phyloP scores from a whole-genome alignment of 2,113 vertebrate species.

The Apeltes quadracus region DNA sequence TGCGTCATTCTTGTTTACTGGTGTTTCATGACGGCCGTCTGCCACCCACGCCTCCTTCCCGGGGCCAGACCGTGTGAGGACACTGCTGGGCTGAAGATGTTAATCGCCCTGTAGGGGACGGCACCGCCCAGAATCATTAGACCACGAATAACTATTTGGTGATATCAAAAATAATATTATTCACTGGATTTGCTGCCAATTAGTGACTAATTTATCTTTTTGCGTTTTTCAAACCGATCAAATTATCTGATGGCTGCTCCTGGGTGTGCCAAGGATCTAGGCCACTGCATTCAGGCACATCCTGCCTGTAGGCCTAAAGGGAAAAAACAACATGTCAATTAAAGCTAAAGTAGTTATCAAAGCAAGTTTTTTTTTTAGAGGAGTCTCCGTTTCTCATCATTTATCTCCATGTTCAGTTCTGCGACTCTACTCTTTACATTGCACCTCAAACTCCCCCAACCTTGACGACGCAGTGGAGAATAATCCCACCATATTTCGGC shows the following conservation, averaged over 20 bases:
- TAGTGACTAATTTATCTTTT: constrained; percentile 37
- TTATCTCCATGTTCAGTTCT: constrained; percentile 70
- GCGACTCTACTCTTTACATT: constrained; percentile 75
- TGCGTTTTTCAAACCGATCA: constrained; percentile 44
- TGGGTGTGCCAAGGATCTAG: constrained; percentile 68
- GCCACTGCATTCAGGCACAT: constrained; percentile 59
- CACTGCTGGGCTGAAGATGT: constrained; percentile 47
- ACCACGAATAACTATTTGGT: constrained; percentile 29
- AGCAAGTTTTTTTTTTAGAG: constrained; percentile 61
- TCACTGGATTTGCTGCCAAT: constrained; percentile 33
- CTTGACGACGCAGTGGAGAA: constrained; percentile 70
- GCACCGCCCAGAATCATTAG: constrained; percentile 47
- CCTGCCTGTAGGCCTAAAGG: constrained; percentile 62
- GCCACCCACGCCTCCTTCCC: constrained; percentile 73
- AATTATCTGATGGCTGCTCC: constrained; percentile 42
- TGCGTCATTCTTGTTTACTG: constrained; percentile 76
- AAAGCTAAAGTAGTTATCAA: constrained; percentile 81
- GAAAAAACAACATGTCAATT: constrained; percentile 75
- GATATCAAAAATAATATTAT: constrained; percentile 7
- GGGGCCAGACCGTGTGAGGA: constrained; percentile 53
- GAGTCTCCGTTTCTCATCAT: constrained; percentile 68
- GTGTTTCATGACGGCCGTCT: constrained; percentile 68
- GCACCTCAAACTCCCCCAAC: constrained; percentile 72
- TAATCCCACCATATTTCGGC: constrained; percentile 75
- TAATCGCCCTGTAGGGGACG: constrained; percentile 45